Evolutionary conservation across 1,140 invertebrate species (phyloP).

Genomic region (Phenacoccus solenopsis): DNA sequence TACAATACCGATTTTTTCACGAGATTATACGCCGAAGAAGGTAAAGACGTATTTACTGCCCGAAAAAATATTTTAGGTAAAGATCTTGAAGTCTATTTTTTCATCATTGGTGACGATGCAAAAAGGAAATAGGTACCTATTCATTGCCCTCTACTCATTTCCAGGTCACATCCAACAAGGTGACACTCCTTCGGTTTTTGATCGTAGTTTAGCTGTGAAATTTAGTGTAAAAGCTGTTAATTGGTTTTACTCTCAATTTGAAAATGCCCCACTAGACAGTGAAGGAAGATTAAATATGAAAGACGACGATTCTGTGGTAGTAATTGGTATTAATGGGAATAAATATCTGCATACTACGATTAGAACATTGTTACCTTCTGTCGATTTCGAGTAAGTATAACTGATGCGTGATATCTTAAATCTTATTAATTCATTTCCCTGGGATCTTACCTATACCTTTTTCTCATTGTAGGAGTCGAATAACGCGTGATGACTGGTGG

Average conservation of each 20-base stretch:
- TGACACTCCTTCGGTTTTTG: conserved; percentile 19
- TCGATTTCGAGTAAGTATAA: neutral
- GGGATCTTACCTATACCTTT: neutral
- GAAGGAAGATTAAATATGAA: neutral
- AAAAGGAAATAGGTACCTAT: neutral
- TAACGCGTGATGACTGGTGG: neutral
- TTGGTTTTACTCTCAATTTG: conserved; percentile 6
- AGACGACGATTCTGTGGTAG: neutral
- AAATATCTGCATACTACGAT: neutral
- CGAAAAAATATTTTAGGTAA: conserved; percentile 8
- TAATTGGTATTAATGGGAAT: conserved; percentile 4
- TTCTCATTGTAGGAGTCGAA: neutral
- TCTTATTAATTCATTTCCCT: no score
- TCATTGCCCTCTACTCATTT: neutral
- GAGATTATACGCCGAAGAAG: conserved; percentile 8
- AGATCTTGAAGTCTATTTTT: neutral
- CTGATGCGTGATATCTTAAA: neutral
- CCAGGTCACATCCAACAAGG: conserved; percentile 19
- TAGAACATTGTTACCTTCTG: neutral
- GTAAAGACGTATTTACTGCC: conserved; percentile 12
- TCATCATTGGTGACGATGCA: neutral
- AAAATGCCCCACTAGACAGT: neutral
- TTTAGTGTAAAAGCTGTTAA: neutral
- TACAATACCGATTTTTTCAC: conserved; percentile 18
- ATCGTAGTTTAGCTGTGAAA: conserved; percentile 21